Evolutionary conservation across 2,888 invertebrate species (phyloP).

Genomic region (Syrphus vitripennis): DNA sequence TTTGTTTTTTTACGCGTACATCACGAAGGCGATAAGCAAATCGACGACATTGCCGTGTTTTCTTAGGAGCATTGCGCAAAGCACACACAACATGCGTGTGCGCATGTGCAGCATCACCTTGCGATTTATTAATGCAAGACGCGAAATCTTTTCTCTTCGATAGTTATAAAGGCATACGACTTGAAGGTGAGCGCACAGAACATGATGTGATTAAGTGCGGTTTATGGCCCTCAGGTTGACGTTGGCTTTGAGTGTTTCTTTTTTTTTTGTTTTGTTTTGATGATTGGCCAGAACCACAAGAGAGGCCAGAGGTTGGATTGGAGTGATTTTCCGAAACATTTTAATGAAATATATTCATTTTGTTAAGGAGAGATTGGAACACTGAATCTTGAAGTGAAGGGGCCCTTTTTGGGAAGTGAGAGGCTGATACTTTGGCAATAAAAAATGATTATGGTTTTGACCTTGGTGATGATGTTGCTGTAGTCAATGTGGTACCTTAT

Average conservation of each 20-base stretch:
- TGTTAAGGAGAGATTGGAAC: not conserved
- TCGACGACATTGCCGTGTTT: constrained; percentile 58
- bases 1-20: constrained; percentile 37
- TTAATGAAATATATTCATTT: constrained; percentile 38
- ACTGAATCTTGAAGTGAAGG: not conserved
- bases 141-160: not conserved
- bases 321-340: constrained; percentile 33
- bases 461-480: constrained; percentile 20
- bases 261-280: not conserved
- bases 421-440: not conserved
- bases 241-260: constrained; percentile 41
- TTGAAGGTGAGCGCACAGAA: not conserved
- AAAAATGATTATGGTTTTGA: constrained; percentile 27
- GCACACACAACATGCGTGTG: constrained; percentile 36
- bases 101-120: not conserved
- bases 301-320: constrained; percentile 31
- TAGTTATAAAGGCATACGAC: no score
- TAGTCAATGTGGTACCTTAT: not conserved
- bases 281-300: constrained; percentile 12
- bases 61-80: constrained; percentile 2
- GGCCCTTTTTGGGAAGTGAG: not conserved
- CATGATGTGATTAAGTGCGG: constrained; percentile 67
- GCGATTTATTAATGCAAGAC: constrained; percentile 6
- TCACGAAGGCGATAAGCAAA: constrained; percentile 69
- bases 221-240: constrained; percentile 61